Evolutionary conservation across 1,140 invertebrate genomes (phyloP).

Genomic region (Meloidogyne exigua): DNA sequence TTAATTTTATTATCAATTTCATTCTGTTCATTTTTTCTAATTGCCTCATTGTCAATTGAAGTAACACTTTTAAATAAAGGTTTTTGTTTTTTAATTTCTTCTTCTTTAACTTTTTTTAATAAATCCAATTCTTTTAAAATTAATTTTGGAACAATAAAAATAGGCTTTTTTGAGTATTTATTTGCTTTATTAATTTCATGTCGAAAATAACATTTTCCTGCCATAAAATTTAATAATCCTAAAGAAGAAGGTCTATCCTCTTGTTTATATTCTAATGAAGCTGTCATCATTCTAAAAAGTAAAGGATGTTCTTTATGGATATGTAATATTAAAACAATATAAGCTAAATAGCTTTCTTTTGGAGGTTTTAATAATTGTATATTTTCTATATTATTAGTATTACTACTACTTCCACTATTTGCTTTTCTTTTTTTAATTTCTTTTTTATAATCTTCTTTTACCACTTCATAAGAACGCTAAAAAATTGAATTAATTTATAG

Average conservation of each 20-base stretch:
- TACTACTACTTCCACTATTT: neutral
- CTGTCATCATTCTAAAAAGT: neutral
- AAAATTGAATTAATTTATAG: too few species aligned
- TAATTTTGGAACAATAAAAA: constrained; percentile 2
- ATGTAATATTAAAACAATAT: neutral
- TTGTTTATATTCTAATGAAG: constrained; percentile 1
- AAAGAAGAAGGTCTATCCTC: neutral
- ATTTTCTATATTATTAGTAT: neutral
- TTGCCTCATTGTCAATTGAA: too few species aligned
- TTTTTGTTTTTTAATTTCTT: neutral
- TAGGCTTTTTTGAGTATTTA: neutral
- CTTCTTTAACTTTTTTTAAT: neutral
- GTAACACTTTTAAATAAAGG: too few species aligned
- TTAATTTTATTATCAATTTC: neutral
- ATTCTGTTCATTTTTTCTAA: neutral
- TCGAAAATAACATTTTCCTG: neutral
- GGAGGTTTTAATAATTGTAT: neutral
- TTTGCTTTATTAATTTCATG: neutral
- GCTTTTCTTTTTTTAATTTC: neutral
- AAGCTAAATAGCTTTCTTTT: neutral
- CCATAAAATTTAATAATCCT: neutral
- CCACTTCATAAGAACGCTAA: too few species aligned
- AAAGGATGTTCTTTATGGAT: neutral
- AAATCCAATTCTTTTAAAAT: neutral
- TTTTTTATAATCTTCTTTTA: too few species aligned